These are phyloP conservation scores for Stichopus horrens DNA, from an alignment of 53 echinoderm and acorn worm species.

Conservation along the genomic window DNA sequence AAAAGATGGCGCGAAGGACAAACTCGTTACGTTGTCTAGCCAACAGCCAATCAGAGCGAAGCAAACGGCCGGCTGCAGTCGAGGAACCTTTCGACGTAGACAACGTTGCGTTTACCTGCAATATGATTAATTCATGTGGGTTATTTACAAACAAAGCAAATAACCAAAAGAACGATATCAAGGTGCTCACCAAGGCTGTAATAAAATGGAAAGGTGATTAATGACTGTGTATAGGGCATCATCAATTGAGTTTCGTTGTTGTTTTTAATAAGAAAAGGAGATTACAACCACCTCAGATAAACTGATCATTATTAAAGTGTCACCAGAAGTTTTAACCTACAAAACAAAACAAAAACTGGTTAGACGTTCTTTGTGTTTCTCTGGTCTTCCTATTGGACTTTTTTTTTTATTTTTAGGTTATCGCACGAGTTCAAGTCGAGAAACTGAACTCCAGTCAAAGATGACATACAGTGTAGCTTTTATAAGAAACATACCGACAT, in stretches of 20 bases:
- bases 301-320: constrained; percentile 12
- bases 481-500: no score
- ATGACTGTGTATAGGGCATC: constrained; percentile 1
- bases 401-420: no score
- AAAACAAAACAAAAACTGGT: neutral
- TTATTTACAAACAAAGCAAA: constrained; percentile 48
- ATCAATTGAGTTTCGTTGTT: neutral
- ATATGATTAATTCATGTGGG: constrained; percentile 50
- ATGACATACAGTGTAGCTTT: no score
- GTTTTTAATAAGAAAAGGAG: neutral
- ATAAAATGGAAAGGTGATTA: constrained; percentile 40
- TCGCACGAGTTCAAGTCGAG: no score
- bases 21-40: constrained; percentile 43
- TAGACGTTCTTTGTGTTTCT: neutral
- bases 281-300: neutral
- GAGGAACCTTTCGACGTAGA: neutral
- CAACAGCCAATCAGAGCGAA: constrained; percentile 63
- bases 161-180: constrained; percentile 17
- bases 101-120: constrained; percentile 41
- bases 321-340: neutral
- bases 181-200: constrained; percentile 16
- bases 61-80: neutral
- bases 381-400: neutral
- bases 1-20: constrained; percentile 60
- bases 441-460: no score